Evolutionary conservation across 2,797 vertebrate species (phyloP).

Genomic region (Botia almorhae): DNA sequence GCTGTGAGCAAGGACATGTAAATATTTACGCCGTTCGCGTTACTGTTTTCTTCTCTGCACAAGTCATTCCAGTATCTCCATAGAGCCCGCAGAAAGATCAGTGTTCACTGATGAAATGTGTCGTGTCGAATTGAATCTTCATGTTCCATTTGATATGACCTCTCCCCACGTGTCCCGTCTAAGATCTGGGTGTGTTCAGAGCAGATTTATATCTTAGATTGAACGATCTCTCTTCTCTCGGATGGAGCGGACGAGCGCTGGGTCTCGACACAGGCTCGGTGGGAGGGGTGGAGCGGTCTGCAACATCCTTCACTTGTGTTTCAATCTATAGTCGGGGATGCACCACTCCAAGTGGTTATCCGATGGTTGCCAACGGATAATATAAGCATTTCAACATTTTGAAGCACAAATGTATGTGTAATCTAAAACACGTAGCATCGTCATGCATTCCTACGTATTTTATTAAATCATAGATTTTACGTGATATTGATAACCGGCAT

Average conservation of each 20-base stretch:
- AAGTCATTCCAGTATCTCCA: constrained; percentile 30
- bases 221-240: constrained; percentile 21
- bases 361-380: neutral
- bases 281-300: constrained; percentile 59
- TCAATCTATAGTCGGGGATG: constrained; percentile 18
- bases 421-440: neutral
- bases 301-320: constrained; percentile 51
- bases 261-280: constrained; percentile 16
- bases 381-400: neutral
- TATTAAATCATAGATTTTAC: neutral
- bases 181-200: constrained; percentile 46
- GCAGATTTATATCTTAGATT: neutral
- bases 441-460: neutral
- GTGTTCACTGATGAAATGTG: neutral
- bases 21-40: constrained; percentile 69
- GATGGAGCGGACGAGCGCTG: constrained; percentile 40
- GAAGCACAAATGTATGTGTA: neutral
- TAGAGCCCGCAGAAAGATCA: neutral
- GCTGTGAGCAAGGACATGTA: constrained; percentile 66
- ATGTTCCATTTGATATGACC: constrained; percentile 14
- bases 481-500: neutral
- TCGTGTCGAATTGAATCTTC: too few relatives aligned
- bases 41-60: constrained; percentile 46
- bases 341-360: constrained; percentile 18
- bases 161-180: constrained; percentile 46